Percentiles rank a stretch among this genome's conserved stretches.
These are phyloP conservation scores for Anguilla japonica DNA, from an alignment of 2,113 vertebrate species.

Conservation along the genomic window DNA sequence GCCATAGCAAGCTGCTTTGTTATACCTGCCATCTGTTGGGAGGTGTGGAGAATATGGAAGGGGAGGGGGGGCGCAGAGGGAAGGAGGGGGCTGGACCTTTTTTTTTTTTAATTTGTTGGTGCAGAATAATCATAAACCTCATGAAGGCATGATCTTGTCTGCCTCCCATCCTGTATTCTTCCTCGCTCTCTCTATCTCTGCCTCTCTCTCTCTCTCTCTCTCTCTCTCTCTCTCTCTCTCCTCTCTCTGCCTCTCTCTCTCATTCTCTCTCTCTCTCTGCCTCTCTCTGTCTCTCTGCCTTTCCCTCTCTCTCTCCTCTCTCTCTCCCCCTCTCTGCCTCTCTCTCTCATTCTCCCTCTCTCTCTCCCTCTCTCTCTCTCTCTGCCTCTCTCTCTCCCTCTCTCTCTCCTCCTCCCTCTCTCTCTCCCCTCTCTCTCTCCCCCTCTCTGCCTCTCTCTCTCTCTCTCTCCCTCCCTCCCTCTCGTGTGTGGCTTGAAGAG, in stretches of 20 bases:
- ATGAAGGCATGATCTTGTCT: constrained; percentile 12
- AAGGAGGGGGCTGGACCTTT: constrained; percentile 6
- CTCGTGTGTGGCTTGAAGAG: constrained; percentile 15
- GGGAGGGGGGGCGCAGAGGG: constrained; percentile 20
- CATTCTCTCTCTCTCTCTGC: constrained; percentile 30
- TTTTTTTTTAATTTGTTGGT: not conserved
- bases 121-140: constrained; percentile 24
- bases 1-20: constrained; percentile 85
- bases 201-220: constrained; percentile 16
- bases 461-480: constrained; percentile 24
- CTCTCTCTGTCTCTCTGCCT: too few species aligned
- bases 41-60: constrained; percentile 44
- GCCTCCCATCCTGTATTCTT: not conserved
- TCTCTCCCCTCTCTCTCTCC: constrained; percentile 3
- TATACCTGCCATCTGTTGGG: constrained; percentile 89
- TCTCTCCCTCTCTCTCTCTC: constrained; percentile 17
- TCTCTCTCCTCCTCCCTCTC: not conserved
- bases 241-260: constrained; percentile 11
- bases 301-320: too few species aligned
- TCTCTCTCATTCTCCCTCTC: constrained; percentile 17
- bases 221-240: constrained; percentile 4
- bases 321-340: constrained; percentile 24
- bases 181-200: not conserved
- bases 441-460: constrained; percentile 10
- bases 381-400: constrained; percentile 17